Evolutionary conservation across 2,888 invertebrate genomes (phyloP).

Genomic region (Drosophila paucipuncta): DNA sequence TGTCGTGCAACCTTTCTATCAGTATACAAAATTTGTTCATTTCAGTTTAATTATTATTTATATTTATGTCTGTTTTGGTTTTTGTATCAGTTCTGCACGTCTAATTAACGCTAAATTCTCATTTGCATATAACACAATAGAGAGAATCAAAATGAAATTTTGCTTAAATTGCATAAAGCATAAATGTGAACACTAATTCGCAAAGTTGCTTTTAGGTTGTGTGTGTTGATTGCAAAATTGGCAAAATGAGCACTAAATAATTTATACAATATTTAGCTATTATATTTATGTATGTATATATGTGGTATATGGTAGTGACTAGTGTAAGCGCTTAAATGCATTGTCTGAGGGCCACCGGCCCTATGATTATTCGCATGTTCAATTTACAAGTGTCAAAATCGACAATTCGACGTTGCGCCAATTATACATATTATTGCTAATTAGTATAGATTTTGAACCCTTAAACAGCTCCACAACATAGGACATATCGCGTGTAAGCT

Average conservation of each 20-base stretch:
- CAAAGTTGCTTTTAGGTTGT: not conserved
- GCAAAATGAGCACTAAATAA: constrained; percentile 31
- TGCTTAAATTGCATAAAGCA: constrained; percentile 29
- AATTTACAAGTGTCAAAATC: constrained; percentile 26
- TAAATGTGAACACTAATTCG: constrained; percentile 22
- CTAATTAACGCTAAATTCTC: constrained; percentile 56
- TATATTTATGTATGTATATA: constrained; percentile 16
- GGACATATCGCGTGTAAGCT: not conserved
- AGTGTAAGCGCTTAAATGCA: constrained; percentile 27
- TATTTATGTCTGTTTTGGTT: constrained; percentile 17
- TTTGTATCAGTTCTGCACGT: constrained; percentile 25
- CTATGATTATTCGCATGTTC: constrained; percentile 19
- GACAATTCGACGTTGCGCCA: constrained; percentile 5
- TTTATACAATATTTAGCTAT: constrained; percentile 38
- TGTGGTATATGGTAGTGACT: constrained; percentile 4
- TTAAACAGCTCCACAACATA: not conserved
- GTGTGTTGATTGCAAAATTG: constrained; percentile 22
- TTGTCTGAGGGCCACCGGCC: constrained; percentile 1
- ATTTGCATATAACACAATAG: constrained; percentile 34
- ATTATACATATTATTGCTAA: constrained; percentile 8
- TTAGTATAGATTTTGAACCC: constrained; percentile 10
- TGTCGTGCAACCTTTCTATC: not conserved
- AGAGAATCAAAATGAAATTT: constrained; percentile 21
- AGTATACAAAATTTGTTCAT: not conserved
- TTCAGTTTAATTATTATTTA: not conserved